A percentile compares a stretch with the other conserved stretches of the same genome.
phyloP scores from a whole-genome alignment of 2,113 vertebrate species.

The Macrotus californicus region DNA sequence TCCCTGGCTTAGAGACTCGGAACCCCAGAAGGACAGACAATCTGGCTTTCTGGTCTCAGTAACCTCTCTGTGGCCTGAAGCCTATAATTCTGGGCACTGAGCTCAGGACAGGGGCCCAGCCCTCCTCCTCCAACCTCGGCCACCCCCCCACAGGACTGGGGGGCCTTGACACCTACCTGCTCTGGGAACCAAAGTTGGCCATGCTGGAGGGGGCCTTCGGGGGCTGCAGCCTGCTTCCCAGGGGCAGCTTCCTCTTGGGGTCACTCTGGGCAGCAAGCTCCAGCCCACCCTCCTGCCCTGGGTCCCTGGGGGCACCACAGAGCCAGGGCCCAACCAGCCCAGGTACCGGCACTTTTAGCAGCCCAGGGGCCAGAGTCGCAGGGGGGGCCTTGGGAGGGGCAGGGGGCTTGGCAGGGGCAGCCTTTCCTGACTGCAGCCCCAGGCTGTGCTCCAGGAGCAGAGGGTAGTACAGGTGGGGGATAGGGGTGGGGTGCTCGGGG shows the following conservation, averaged over 20 bases:
- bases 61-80: background rate
- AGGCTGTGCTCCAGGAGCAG: slow-evolving; percentile 90
- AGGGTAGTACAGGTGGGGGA: slow-evolving; percentile 92
- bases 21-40: background rate
- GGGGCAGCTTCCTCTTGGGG: slow-evolving; percentile 80
- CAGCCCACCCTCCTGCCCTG: slow-evolving; percentile 29
- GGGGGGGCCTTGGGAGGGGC: slow-evolving; percentile 49
- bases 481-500: slow-evolving; percentile 81
- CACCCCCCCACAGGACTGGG: background rate
- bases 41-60: background rate
- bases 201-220: slow-evolving; percentile 76
- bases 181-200: slow-evolving; percentile 75
- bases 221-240: slow-evolving; percentile 78
- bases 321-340: slow-evolving; percentile 75
- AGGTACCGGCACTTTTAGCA: slow-evolving; percentile 86
- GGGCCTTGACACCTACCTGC: slow-evolving; percentile 74
- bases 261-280: slow-evolving; percentile 43
- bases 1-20: background rate
- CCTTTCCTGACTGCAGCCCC: slow-evolving; percentile 70
- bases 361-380: slow-evolving; percentile 78
- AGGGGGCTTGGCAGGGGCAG: slow-evolving; percentile 71
- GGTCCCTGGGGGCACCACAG: slow-evolving; percentile 70
- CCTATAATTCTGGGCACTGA: background rate
- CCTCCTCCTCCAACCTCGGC: background rate
- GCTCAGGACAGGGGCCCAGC: background rate